phyloP scores from a whole-genome alignment of 2,113 vertebrate species.

The Monopterus albus region DNA sequence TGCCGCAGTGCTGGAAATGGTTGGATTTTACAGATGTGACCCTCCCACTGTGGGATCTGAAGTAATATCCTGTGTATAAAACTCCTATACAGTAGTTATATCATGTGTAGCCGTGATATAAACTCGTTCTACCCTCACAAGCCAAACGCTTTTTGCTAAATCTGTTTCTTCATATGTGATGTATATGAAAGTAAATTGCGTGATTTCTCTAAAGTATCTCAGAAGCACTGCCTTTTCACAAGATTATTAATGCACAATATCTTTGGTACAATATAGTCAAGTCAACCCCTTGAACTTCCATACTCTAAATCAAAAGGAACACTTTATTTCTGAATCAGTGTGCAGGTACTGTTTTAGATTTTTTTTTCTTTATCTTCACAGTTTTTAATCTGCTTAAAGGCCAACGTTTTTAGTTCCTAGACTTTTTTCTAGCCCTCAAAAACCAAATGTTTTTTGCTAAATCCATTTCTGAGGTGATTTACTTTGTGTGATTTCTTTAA shows the following conservation, averaged over 20 bases:
- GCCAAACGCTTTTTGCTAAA: background rate
- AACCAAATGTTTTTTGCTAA: too few species aligned
- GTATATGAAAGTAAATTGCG: background rate
- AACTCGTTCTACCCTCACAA: background rate
- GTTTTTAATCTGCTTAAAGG: too few species aligned
- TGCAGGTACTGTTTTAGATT: too few species aligned
- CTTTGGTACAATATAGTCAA: background rate
- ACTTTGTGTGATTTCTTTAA: too few species aligned
- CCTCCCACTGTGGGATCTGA: slow-evolving; percentile 20
- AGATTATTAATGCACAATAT: background rate
- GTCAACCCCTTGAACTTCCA: background rate
- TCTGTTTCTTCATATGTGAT: background rate
- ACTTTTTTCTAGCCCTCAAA: too few species aligned
- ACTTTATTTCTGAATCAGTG: too few species aligned
- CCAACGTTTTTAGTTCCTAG: too few species aligned
- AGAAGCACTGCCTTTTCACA: background rate
- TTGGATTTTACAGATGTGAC: slow-evolving; percentile 18
- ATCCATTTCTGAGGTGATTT: too few species aligned
- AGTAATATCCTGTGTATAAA: slow-evolving; percentile 20
- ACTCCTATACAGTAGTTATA: background rate
- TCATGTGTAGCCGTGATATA: background rate
- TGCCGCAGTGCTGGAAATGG: slow-evolving; percentile 40
- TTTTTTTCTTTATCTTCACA: too few species aligned
- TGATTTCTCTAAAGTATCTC: background rate
- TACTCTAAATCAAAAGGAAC: too few species aligned